phyloP scores from a whole-genome alignment of 2,888 invertebrate species.

The Microdon myrmicae region DNA sequence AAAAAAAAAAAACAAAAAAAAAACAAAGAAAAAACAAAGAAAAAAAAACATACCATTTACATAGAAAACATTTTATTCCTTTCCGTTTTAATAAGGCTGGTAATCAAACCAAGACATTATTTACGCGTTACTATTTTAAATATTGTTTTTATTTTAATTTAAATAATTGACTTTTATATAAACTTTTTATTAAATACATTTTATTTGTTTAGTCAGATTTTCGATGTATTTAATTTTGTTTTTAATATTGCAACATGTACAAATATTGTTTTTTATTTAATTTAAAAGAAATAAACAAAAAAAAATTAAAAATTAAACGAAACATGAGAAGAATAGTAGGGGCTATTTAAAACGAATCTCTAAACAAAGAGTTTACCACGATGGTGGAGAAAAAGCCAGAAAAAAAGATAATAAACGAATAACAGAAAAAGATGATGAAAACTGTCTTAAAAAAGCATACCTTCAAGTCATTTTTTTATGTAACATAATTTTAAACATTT shows the following conservation, averaged over 20 bases:
- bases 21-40: too few species aligned
- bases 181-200: constrained; percentile 49
- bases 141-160: constrained; percentile 40
- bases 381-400: constrained; percentile 4
- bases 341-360: constrained; percentile 36
- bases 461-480: constrained; percentile 56
- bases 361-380: constrained; percentile 14
- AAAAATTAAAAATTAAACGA: constrained; percentile 30
- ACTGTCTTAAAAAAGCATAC: constrained; percentile 51
- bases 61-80: constrained; percentile 51
- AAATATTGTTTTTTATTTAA: constrained; percentile 43
- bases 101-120: constrained; percentile 68
- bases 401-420: constrained; percentile 24
- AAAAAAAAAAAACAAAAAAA: constrained; percentile 28
- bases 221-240: constrained; percentile 49
- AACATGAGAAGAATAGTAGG: constrained; percentile 16
- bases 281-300: too few species aligned
- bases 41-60: constrained; percentile 49
- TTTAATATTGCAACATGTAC: constrained; percentile 49
- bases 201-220: constrained; percentile 47
- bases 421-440: constrained; percentile 40
- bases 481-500: constrained; percentile 44
- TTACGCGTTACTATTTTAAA: constrained; percentile 54
- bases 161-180: constrained; percentile 41
- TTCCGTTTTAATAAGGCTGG: constrained; percentile 65